A percentile compares a stretch with the other conserved stretches of the same genome.
These are phyloP conservation scores for Nipponacmea schrenckii DNA, from an alignment of 2,888 invertebrate genomes.

Conservation along the genomic window DNA sequence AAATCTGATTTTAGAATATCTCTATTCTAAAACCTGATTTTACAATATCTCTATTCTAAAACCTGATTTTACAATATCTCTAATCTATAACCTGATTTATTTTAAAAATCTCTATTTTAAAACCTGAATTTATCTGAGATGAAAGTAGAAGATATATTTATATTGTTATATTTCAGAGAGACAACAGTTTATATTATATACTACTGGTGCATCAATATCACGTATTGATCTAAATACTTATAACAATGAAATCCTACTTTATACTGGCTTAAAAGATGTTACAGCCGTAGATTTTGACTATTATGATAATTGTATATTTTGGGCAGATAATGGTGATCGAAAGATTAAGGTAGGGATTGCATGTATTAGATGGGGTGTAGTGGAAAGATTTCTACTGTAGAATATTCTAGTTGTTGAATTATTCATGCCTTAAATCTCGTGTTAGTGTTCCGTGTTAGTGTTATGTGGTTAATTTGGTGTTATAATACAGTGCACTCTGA, in stretches of 20 bases:
- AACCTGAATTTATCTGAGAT: neutral
- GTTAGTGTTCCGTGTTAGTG: too few relatives aligned
- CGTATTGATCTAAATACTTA: conserved; percentile 73
- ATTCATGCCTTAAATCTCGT: too few relatives aligned
- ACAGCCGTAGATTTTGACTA: conserved; percentile 89
- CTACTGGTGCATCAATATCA: conserved; percentile 81
- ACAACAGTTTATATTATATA: conserved; percentile 83
- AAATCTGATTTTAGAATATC: too few relatives aligned
- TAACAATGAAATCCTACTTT: conserved; percentile 25
- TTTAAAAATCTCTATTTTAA: neutral
- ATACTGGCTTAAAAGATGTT: conserved; percentile 78
- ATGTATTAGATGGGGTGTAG: neutral
- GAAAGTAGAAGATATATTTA: too few relatives aligned
- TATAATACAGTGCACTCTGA: too few relatives aligned
- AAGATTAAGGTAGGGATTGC: conserved; percentile 39
- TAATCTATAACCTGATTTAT: neutral
- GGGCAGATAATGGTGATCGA: conserved; percentile 83
- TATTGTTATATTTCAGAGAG: conserved; percentile 60
- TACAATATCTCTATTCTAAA: too few relatives aligned
- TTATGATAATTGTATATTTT: conserved; percentile 85
- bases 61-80: too few relatives aligned
- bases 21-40: too few relatives aligned
- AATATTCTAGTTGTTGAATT: too few relatives aligned
- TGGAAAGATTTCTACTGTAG: too few relatives aligned
- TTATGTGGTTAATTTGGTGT: too few relatives aligned